Evolutionary conservation across 2,888 invertebrate genomes (phyloP), one percentile per base, ranked within the genome.

Genomic region (Drosophila bunnanda): DNA sequence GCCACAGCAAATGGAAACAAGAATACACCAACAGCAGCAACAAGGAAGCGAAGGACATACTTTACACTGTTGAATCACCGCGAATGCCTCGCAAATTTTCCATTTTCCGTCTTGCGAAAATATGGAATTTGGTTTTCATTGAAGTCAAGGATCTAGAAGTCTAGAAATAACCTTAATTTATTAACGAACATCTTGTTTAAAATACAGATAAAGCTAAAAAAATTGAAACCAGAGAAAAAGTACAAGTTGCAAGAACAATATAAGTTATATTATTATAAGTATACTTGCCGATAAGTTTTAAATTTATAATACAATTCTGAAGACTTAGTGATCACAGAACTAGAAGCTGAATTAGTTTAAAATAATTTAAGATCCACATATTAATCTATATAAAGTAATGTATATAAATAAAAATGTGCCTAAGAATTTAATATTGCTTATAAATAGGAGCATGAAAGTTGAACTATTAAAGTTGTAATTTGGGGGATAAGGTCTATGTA

Each of bases 1-100:
- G 75, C 80, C 62, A 77, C 71, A 68, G 57, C 56, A 66, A 57
- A 58, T 78, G 52, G 39, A 62, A 50, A 54, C 55, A 64, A 20
- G 56, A 55, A n/a, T 34, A 46, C 28, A 64, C 4, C 34, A 55
- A 17, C 30, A 32, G 25, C 38, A 56, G 28, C 59, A 52, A 46
- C 36, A 62, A 73, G 73, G 68, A 44, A 46, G 43, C 39, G 17
- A 9, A 17, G 36, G 36, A 58, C 58, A 39, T 22, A 15, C 46
- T 39, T 15, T 30, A 39, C 69, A 46, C 55, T 39, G 32, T 55
- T 34, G 70, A 67, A 55, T 69, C 70, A 55, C 20, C 39, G 69
- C 69, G 54, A 69, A 22, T 20, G 46, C 46, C 44, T 36, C 38
- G 25, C 7, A 38, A 36, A 20, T 46, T 53, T 53, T 68, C n/a